Evolutionary conservation across 2,797 vertebrate genomes (phyloP).

Genomic region (Chiroxiphia lanceolata): DNA sequence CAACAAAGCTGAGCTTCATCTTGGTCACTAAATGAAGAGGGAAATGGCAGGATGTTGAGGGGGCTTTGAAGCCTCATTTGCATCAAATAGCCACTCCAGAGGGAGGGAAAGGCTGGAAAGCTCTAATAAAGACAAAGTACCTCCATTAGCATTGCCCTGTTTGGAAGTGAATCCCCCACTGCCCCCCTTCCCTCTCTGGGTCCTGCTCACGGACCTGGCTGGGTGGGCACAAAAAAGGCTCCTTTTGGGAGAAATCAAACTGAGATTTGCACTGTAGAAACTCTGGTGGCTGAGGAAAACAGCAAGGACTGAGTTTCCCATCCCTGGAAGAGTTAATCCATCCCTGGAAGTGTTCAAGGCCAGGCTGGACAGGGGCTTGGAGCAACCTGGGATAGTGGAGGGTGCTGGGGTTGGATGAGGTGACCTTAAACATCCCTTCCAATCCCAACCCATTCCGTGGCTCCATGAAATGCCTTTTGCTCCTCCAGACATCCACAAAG

Average conservation of each 20-base stretch:
- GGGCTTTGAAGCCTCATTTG: not conserved
- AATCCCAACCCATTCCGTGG: not conserved
- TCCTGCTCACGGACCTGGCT: not conserved
- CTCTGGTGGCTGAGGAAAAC: not conserved
- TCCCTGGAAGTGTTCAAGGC: not conserved
- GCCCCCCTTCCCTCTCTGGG: too few relatives aligned
- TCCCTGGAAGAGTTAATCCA: not conserved
- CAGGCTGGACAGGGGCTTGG: not conserved
- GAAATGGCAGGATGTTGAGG: not conserved
- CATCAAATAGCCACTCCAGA: not conserved
- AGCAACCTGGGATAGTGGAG: not conserved
- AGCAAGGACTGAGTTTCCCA: not conserved
- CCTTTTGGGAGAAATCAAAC: not conserved
- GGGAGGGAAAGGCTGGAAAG: not conserved
- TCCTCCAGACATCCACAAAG: not conserved
- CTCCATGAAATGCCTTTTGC: not conserved
- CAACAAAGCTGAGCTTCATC: not conserved
- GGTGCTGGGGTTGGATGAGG: not conserved
- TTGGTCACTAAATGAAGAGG: not conserved
- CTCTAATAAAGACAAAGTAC: not conserved
- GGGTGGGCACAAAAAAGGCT: not conserved
- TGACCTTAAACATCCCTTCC: not conserved
- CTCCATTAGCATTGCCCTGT: rapidly evolving
- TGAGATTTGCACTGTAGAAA: not conserved
- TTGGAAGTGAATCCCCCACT: not conserved